A percentile compares a stretch with the other conserved stretches of the same genome.
These are phyloP conservation scores for Drosophila subsilvestris DNA, from an alignment of 2,888 invertebrate species.

Conservation along the genomic window DNA sequence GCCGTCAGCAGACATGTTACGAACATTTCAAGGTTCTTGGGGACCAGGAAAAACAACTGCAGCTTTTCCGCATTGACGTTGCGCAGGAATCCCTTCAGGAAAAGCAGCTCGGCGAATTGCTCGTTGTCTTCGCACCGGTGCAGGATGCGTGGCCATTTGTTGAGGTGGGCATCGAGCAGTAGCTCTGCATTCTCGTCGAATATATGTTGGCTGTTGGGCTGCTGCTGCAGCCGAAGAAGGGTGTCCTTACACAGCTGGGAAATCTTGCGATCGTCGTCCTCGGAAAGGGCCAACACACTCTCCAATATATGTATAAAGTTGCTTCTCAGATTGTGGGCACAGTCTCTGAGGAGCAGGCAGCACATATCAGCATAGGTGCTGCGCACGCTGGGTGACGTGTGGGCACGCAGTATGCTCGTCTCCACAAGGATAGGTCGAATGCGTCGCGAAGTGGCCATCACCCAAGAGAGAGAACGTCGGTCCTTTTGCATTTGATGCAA, in stretches of 20 bases:
- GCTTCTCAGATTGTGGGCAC: constrained; percentile 87
- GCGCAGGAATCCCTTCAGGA: constrained; percentile 88
- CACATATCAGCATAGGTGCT: constrained; percentile 87
- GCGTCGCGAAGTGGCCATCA: constrained; percentile 77
- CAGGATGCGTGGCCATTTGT: constrained; percentile 87
- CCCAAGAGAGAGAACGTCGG: constrained; percentile 83
- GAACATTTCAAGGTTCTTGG: constrained; percentile 86
- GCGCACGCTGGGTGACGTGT: constrained; percentile 87
- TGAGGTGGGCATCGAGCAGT: constrained; percentile 86
- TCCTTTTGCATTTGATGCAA: constrained; percentile 68
- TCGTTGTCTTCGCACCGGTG: constrained; percentile 88
- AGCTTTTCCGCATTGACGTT: constrained; percentile 86
- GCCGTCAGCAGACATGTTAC: constrained; percentile 86
- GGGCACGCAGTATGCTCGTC: constrained; percentile 86
- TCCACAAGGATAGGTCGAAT: constrained; percentile 81
- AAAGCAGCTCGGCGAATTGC: constrained; percentile 87
- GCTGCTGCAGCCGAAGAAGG: constrained; percentile 83
- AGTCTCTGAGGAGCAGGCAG: constrained; percentile 86
- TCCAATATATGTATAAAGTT: constrained; percentile 88
- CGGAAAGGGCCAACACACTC: constrained; percentile 88
- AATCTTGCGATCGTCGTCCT: constrained; percentile 87
- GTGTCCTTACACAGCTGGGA: constrained; percentile 82
- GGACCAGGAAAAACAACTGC: constrained; percentile 85
- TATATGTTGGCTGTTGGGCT: constrained; percentile 53
- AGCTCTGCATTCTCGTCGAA: constrained; percentile 85